Conservation (phyloP, 2,113 vertebrate genomes). For the Zosterops japonicus region DNA sequence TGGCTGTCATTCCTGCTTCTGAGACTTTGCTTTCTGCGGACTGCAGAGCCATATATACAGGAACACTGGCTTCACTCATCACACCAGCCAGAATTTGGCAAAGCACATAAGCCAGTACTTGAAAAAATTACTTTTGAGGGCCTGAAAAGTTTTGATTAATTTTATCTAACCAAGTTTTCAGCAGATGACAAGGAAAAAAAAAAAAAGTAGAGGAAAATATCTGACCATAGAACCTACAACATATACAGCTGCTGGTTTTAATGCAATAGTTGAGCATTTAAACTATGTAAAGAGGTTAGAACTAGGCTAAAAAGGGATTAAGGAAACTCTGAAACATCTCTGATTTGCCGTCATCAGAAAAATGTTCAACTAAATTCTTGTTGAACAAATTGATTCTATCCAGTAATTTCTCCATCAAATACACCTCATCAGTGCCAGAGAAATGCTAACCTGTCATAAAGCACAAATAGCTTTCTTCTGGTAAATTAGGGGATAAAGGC, state of each 20-base stretch:
- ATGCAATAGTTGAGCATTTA: neutral
- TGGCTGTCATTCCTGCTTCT: neutral
- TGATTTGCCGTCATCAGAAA: neutral
- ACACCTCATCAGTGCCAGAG: neutral
- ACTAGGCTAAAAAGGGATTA: neutral
- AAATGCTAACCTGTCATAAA: neutral
- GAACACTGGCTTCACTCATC: neutral
- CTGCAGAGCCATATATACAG: rapidly evolving
- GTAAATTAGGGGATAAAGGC: neutral
- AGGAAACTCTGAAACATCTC: neutral
- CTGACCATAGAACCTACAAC: neutral
- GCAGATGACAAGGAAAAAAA: neutral
- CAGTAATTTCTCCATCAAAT: neutral
- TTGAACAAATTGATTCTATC: neutral
- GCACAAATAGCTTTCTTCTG: neutral
- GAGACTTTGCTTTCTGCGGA: neutral
- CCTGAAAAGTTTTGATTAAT: neutral
- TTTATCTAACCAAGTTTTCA: neutral
- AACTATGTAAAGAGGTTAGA: neutral
- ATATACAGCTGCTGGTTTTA: neutral
- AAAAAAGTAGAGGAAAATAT: neutral
- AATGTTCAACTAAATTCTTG: neutral
- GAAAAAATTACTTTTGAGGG: neutral
- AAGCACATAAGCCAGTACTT: neutral
- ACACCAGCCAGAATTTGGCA: neutral